Conservation (phyloP, 1,140 invertebrate genomes). For the Drosophila ercepeae region DNA sequence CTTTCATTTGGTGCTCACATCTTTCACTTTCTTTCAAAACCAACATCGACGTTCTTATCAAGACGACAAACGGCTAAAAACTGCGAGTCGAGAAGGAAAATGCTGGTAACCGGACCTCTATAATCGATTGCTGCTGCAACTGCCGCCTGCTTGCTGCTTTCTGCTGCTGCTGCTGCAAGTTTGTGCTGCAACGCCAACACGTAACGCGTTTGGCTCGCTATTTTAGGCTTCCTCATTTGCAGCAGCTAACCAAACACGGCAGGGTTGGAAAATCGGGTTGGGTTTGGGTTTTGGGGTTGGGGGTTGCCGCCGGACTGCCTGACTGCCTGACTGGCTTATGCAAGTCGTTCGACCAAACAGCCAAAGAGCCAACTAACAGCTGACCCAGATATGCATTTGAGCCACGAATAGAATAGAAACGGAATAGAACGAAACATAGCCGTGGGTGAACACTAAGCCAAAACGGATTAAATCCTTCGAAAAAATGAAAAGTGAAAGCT, state of each 20-base stretch:
- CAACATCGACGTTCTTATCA: constrained; percentile 65
- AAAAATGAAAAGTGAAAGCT: constrained; percentile 32
- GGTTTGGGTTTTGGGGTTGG: constrained; percentile 6
- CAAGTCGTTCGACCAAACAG: constrained; percentile 33
- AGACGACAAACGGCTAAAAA: constrained; percentile 69
- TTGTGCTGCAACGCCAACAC: constrained; percentile 42
- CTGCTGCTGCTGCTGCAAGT: constrained; percentile 45
- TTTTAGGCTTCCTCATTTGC: constrained; percentile 80
- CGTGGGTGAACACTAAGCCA: constrained; percentile 17
- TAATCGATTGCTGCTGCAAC: constrained; percentile 56
- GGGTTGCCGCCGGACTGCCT: constrained; percentile 2
- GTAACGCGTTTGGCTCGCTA: constrained; percentile 62
- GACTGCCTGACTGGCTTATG: constrained; percentile 49
- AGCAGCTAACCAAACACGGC: constrained; percentile 35
- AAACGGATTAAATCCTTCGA: constrained; percentile 38
- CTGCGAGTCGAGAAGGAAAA: constrained; percentile 51
- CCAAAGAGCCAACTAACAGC: constrained; percentile 35
- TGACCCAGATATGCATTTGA: constrained; percentile 51
- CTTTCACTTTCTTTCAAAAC: constrained; percentile 38
- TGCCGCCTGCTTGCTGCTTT: constrained; percentile 14
- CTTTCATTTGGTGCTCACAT: constrained; percentile 12
- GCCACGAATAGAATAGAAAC: constrained; percentile 23
- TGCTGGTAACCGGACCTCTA: constrained; percentile 59
- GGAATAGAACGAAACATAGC: constrained; percentile 19
- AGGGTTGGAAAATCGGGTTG: constrained; percentile 31